Conservation (phyloP, 2,113 vertebrate genomes). For the Anarrhichthys ocellatus region DNA sequence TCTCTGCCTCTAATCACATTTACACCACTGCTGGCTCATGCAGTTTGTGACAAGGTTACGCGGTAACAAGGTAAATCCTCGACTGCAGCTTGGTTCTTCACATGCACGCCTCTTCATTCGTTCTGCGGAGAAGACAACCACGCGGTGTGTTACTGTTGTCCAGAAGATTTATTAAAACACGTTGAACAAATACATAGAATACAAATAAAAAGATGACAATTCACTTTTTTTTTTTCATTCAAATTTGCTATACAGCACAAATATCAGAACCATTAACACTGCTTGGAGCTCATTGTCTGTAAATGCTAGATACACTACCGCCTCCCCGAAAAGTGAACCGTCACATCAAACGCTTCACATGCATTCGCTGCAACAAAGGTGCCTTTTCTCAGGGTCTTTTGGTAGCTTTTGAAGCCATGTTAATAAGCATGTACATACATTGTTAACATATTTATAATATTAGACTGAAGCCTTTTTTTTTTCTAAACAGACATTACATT, state of each 20-base stretch:
- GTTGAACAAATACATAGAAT: conserved; percentile 88
- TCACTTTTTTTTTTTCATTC: conserved; percentile 80
- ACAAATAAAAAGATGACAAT: conserved; percentile 87
- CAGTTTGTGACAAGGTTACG: not conserved
- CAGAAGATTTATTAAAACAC: conserved; percentile 90
- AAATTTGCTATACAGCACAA: conserved; percentile 78
- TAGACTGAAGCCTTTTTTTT: conserved; percentile 86
- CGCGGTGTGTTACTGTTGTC: conserved; percentile 54
- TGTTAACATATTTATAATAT: conserved; percentile 84
- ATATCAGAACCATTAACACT: conserved; percentile 69
- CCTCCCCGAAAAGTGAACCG: conserved; percentile 70
- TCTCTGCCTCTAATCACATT: conserved; percentile 55
- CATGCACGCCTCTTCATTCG: not conserved
- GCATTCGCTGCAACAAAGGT: conserved; percentile 82
- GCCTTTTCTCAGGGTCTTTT: conserved; percentile 80
- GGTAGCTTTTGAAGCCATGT: conserved; percentile 86
- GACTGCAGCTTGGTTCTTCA: conserved; percentile 6
- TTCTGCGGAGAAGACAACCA: not conserved
- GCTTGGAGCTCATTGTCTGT: conserved; percentile 72
- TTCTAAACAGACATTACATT: conserved; percentile 83
- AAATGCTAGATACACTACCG: conserved; percentile 70
- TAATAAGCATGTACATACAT: conserved; percentile 84
- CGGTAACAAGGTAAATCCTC: not conserved
- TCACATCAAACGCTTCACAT: conserved; percentile 76
- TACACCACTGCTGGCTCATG: not conserved